Evolutionary conservation across 2,797 vertebrate species (phyloP).

Genomic region (Enteromius afrohamiltoni): DNA sequence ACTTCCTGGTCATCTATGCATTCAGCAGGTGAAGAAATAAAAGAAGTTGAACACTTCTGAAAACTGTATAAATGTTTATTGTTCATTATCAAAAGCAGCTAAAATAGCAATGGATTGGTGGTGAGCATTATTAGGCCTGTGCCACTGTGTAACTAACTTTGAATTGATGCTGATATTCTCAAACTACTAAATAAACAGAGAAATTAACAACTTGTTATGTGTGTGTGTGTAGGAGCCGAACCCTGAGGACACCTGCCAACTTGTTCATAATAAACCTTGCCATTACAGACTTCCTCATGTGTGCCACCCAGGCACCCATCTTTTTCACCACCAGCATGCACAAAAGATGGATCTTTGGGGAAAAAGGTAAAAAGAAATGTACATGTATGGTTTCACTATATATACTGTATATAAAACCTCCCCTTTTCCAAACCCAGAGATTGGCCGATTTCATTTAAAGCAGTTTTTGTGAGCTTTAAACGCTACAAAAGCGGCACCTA

Average conservation of each 20-base stretch:
- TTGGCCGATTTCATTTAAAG: too few relatives aligned
- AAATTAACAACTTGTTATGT: neutral
- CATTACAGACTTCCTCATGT: conserved; percentile 93
- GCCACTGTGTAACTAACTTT: neutral
- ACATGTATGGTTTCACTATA: neutral
- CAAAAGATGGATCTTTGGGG: conserved; percentile 93
- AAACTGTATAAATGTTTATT: neutral
- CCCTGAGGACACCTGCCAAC: conserved; percentile 88
- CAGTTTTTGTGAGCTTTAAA: too few relatives aligned
- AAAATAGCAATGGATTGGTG: neutral
- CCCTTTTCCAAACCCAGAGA: too few relatives aligned
- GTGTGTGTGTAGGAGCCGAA: conserved; percentile 80
- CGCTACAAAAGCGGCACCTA: too few relatives aligned
- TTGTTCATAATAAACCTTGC: conserved; percentile 93
- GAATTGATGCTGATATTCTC: neutral
- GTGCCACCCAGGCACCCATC: conserved; percentile 87
- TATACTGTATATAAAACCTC: neutral
- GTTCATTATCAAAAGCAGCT: neutral
- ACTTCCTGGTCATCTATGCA: conserved; percentile 91
- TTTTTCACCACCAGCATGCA: conserved; percentile 92
- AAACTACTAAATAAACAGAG: neutral
- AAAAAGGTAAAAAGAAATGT: conserved; percentile 80
- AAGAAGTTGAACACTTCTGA: neutral
- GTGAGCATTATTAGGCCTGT: neutral
- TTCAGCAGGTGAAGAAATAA: conserved; percentile 87